Conservation (phyloP, 2,797 vertebrate genomes). For the Rhinichthys osculus region DNA sequence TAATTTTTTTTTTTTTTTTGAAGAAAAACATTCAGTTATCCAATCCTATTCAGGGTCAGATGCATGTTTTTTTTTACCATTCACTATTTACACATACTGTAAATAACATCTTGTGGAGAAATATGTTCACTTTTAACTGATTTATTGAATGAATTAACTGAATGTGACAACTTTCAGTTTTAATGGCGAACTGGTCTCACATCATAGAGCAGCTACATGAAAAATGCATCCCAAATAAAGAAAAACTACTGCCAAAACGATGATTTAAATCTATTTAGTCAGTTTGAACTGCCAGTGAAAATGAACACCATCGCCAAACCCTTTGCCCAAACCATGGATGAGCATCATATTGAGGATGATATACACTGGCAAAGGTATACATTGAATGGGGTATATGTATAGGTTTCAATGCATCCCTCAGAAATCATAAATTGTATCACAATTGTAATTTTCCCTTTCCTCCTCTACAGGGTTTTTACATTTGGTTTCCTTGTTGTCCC, state of each 20-base stretch:
- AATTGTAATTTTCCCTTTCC: background rate
- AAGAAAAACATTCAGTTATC: background rate
- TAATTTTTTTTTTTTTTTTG: no score
- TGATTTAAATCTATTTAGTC: background rate
- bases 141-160: background rate
- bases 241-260: background rate
- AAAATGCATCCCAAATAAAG: background rate
- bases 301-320: background rate
- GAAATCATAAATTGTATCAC: no score
- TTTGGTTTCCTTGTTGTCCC: background rate
- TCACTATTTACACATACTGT: background rate
- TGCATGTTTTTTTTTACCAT: background rate
- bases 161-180: background rate
- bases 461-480: background rate
- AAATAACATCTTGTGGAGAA: background rate
- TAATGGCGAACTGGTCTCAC: background rate
- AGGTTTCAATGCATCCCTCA: no score
- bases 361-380: background rate
- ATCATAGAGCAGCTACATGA: background rate
- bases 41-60: background rate
- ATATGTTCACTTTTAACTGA: background rate
- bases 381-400: no score
- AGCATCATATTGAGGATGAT: background rate
- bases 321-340: background rate
- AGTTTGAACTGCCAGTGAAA: background rate